Evolutionary conservation across 2,888 invertebrate genomes (phyloP), one percentile per base, ranked within the genome.

Genomic region (Lithosia quadra): DNA sequence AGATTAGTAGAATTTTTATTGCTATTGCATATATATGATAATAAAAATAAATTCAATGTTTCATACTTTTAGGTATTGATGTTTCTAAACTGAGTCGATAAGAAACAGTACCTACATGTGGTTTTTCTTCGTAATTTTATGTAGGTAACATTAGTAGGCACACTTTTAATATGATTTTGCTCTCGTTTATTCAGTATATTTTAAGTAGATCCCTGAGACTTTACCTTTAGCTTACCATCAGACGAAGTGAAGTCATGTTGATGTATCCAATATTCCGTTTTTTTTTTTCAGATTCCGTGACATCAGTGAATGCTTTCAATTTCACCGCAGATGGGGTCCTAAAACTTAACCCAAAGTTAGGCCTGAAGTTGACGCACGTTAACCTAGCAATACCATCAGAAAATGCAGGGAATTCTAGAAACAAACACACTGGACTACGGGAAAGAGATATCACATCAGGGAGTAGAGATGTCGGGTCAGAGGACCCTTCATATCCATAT

Each of bases 41-140:
- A 63, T 53, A 63, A 63, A 55, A 63, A 63, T 43, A 28, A 33
- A 63, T 33, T 33, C n/a, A 15, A 15, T 21, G 21, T 53, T 53
- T 53, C 15, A 53, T n/a, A 53, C 4, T 8, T 33, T n/a, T 28
- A 49, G 28, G 53, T 33, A 33, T 53, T n/a, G n/a, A n/a, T n/a
- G 21, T 9, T 53, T 18, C 39, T 8, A 33, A 9, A 24, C 8
- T n/a, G 15, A 15, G 22, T 1, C 33, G 34, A 53, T 53, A 53
- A 28, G n/a, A 22, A 34, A 49, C n/a, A 5, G 28, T n/a, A n/a
- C n/a, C n/a, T 62, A 33, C 18, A 63, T 63, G 63, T 15, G 33
- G 22, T 55, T 53, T 28, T 33, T 63, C 2, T 10, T 34, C 15
- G n/a, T 53, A 0, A 7, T 53, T 18, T 21, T 63, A 43, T 63